Base-by-base conservation (phyloP, 37 sponge, comb jelly and placozoan genomes). In the Oopsacas minuta region DNA sequence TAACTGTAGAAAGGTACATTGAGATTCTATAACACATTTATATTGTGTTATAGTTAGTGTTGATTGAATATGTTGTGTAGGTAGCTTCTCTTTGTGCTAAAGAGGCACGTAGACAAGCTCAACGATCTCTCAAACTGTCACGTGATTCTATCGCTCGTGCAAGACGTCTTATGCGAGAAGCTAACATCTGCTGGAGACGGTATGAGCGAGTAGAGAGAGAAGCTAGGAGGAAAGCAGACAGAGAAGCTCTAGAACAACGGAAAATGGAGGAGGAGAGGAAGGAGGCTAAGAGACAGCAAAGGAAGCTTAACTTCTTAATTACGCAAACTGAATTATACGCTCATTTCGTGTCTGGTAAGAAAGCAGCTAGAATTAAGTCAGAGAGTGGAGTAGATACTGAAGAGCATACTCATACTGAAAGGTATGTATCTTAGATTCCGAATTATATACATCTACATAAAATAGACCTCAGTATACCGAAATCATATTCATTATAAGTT, bases 261-360 rank as follows among this genome's bases (percentile, higher is more conserved):
- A 83, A 86, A 25, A 81, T 87, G 37, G 91, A 91, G 35, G 94
- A 95, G 36, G 96, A 95, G 52, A 90, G 93, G 89, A 86, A 90
- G 42, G 96, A 95, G 96, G 96, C 96, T 1, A 86, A 83, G 36
- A 36, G 91, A 15, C 96, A 95, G 84, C 96, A 95, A 81, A 37
- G 96, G 61, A 95, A 95, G 38, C 91, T 95, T 28, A 95, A 95
- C 85, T 95, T 95, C 81, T 88, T 95, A 28, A 95, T 95, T 85
- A 95, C 96, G n/a, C 96, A 95, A 52, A 95, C 96, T 35, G 96
- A 95, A 85, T 84, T 95, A 69, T 95, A 91, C 87, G 96, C 96
- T 86, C 96, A 95, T 83, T 95, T 95, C 86, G 91, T 95, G 87
- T 90, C 90, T n/a, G 93, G 90, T 85, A 95, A 95, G 84, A 81